Conservation (phyloP, 2,888 invertebrate species). For the Phyllotreta striolata region DNA sequence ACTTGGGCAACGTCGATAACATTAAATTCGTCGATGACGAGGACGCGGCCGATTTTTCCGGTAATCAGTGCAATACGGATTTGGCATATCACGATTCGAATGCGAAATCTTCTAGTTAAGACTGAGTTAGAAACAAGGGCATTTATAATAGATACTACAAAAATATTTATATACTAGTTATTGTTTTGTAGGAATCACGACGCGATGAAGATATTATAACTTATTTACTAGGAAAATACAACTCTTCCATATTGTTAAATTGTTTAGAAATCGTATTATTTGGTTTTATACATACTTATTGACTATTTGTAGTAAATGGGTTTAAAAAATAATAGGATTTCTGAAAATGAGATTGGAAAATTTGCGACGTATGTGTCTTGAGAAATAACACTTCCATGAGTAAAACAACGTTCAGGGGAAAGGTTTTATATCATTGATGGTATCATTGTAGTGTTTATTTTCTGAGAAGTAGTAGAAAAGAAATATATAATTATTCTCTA, state of each 20-base stretch:
- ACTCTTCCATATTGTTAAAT: not conserved
- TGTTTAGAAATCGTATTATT: not conserved
- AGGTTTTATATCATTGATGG: slow-evolving; percentile 6
- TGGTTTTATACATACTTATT: not conserved
- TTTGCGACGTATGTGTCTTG: slow-evolving; percentile 5
- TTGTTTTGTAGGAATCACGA: not conserved
- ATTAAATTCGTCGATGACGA: slow-evolving; percentile 78
- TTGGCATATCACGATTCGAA: slow-evolving; percentile 59
- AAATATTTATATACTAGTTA: not conserved
- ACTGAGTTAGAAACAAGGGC: slow-evolving; percentile 37
- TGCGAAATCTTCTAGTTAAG: slow-evolving; percentile 58
- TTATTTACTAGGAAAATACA: not conserved
- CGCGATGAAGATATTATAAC: not conserved
- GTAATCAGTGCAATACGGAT: slow-evolving; percentile 58
- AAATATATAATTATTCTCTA: slow-evolving; percentile 9
- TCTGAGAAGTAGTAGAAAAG: slow-evolving; percentile 1
- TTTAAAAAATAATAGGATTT: slow-evolving; percentile 1
- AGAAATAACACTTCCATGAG: slow-evolving; percentile 3
- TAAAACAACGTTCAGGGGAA: not conserved
- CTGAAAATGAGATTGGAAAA: not conserved
- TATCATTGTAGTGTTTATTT: slow-evolving; percentile 13
- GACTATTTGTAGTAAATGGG: not conserved
- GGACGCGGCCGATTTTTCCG: slow-evolving; percentile 62
- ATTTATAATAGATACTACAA: slow-evolving; percentile 27
- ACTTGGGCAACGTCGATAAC: slow-evolving; percentile 69